Evolutionary conservation across 1,140 invertebrate genomes (phyloP), one percentile per base, ranked within the genome.

Genomic region (Drosophila bipectinata): DNA sequence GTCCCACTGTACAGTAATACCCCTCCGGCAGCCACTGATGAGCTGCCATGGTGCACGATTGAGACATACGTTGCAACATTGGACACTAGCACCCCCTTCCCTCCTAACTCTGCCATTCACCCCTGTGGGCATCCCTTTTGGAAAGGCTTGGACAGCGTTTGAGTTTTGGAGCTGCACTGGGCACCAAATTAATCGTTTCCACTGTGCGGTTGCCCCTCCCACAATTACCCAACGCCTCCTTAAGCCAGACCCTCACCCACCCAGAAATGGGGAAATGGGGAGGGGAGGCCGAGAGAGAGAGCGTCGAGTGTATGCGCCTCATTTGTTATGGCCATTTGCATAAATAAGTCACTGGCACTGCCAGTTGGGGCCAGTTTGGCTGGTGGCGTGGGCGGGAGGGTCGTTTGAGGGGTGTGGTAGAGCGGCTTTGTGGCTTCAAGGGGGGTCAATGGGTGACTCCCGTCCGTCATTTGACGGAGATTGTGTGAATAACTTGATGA

Each of bases 321-420:
- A 85, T 85, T 85, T 85, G 82, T 87, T 85, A 87, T 87, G 78
- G 82, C 78, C 82, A 85, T 85, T 85, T 85, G 82, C 82, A 85
- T 85, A 85, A 85, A 85, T 85, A 85, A 85, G 82, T 87, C 82
- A 85, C 82, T 85, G 78, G 66, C 69, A 78, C 69, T 53, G 81
- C 77, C 79, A 82, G 73, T 80, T 55, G 71, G 77, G 77, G 68
- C 59, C 62, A 52, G 66, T 51, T 44, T 60, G 15, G 45, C 7
- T 32, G 15, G n/a, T 21, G 71, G 39, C 18, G 12, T 14, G 41
- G 26, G 21, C 21, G 21, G 55, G 24, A 28, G 26, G 26, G 26
- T 28, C 26, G 26, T 28, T 28, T 28, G 28, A 32, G 49, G 26
- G 12, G 3, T 10, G 21, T 1, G n/a, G 10, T 2, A 14, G 5